Base-by-base conservation (phyloP, 2,797 vertebrate species). In the Acomys russatus region DNA sequence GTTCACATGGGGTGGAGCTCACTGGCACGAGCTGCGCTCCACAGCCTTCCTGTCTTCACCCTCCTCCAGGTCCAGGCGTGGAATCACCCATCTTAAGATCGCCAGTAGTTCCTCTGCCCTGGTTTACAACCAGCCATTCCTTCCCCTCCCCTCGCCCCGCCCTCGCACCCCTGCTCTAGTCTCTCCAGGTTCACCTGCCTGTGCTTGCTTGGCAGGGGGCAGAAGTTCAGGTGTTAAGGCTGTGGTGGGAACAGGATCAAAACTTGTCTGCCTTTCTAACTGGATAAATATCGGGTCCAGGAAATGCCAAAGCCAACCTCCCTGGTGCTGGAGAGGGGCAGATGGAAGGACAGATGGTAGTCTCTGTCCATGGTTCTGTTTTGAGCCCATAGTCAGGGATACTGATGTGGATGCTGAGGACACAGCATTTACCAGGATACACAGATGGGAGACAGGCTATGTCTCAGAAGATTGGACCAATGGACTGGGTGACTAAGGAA, bases 141-240 rank as follows among this genome's bases (percentile, higher is more conserved):
- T 44, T 44, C 44, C 44, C 44, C 44, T 44, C 44, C 44, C 44
- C 44, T 4, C 4, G n/a, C 44, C 44, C 3, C 44, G n/a, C 44
- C 44, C 44, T 4, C 44, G 4, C 44, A 38, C 35, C 3, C 10
- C 56, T 8, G 17, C 35, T 18, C 17, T 17, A 33, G 35, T 44
- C 56, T 22, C 15, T 35, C 10, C 28, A 20, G 10, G 70, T 7
- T 56, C 68, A 35, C 25, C 25, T 90, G 51, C 8, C 28, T 10
- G 59, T 49, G 30, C 56, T 33, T 35, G 70, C 30, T 22, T 49
- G 78, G 22, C 4, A 33, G 73, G n/a, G n/a, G 86, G 51, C 44
- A 54, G 0, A 1, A 59, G 35, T 35, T 6, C 12, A n/a, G 71
- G n/a, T 3, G 22, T n/a, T 44, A 18, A 7, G 63, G 1, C 56